A percentile compares a stretch with the other conserved stretches of the same genome.
phyloP scores from a whole-genome alignment of 2,797 vertebrate genomes.

The Poeciliopsis turneri region DNA sequence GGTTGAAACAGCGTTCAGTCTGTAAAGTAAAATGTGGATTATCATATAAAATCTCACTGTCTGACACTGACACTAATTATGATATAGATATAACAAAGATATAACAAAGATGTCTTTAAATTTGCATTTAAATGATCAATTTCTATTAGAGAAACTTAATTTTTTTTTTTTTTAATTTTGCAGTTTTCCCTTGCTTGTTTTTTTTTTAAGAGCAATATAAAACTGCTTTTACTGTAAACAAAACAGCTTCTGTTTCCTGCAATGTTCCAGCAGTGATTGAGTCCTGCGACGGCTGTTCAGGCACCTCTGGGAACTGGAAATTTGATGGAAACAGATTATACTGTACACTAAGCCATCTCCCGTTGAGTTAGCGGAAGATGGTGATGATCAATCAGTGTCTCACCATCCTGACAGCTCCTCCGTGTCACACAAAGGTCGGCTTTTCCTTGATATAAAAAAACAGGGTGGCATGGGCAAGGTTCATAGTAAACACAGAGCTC shows the following conservation, averaged over 20 bases:
- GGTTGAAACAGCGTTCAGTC: neutral
- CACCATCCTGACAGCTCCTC: neutral
- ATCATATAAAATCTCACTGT: neutral
- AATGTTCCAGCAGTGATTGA: neutral
- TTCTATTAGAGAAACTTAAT: neutral
- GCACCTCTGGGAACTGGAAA: neutral
- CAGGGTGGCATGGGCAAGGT: neutral
- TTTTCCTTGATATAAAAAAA: neutral
- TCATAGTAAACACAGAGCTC: neutral
- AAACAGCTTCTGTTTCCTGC: neutral
- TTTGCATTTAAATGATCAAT: neutral
- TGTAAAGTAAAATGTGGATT: neutral
- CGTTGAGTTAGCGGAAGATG: neutral
- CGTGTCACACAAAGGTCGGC: neutral
- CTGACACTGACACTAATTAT: neutral
- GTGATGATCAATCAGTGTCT: neutral
- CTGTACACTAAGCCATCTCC: neutral
- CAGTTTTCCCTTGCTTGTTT: neutral
- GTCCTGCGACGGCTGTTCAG: neutral
- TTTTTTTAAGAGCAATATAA: neutral
- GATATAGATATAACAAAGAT: too few species aligned
- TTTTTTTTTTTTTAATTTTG: neutral
- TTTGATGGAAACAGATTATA: slow-evolving; percentile 1
- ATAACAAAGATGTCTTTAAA: too few species aligned
- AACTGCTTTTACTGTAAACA: neutral